These are phyloP conservation scores for Drosophila sordidapex DNA, from an alignment of 2,888 invertebrate species.

Conservation along the genomic window DNA sequence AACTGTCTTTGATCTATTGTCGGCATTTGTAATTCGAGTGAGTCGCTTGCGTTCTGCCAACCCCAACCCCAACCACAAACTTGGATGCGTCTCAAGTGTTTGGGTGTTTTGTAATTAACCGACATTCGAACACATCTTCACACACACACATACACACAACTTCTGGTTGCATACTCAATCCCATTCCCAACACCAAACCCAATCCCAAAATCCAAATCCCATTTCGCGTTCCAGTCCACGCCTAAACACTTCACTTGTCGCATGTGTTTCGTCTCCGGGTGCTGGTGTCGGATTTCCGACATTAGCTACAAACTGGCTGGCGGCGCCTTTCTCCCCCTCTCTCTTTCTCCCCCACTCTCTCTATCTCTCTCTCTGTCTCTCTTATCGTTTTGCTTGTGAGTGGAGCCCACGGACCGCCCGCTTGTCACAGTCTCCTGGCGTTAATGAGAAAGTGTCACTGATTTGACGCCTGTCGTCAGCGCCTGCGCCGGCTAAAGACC, in stretches of 20 bases:
- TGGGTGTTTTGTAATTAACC: conserved; percentile 79
- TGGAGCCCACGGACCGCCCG: conserved; percentile 8
- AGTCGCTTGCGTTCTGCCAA: conserved; percentile 26
- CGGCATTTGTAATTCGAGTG: conserved; percentile 62
- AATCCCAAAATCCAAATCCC: neutral
- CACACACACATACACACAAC: conserved; percentile 4
- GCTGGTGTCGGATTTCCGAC: conserved; percentile 55
- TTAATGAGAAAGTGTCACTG: conserved; percentile 78
- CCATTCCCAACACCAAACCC: conserved; percentile 1
- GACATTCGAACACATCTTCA: conserved; percentile 72
- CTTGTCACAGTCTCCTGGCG: conserved; percentile 16
- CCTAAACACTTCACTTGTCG: conserved; percentile 66
- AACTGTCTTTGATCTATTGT: conserved; percentile 60
- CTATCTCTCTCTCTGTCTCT: neutral
- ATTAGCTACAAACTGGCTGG: conserved; percentile 57
- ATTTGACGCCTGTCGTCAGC: conserved; percentile 69
- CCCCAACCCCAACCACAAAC: conserved; percentile 11
- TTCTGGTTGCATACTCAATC: conserved; percentile 20
- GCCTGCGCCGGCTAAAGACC: conserved; percentile 59
- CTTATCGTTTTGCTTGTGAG: neutral
- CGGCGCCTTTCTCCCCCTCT: conserved; percentile 46
- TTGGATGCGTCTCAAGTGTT: conserved; percentile 56
- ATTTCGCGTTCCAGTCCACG: conserved; percentile 47
- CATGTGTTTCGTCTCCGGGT: conserved; percentile 58
- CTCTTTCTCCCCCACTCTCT: neutral